These are phyloP conservation scores for Eristalis tenax DNA, from an alignment of 2,888 invertebrate species.

Conservation along the genomic window DNA sequence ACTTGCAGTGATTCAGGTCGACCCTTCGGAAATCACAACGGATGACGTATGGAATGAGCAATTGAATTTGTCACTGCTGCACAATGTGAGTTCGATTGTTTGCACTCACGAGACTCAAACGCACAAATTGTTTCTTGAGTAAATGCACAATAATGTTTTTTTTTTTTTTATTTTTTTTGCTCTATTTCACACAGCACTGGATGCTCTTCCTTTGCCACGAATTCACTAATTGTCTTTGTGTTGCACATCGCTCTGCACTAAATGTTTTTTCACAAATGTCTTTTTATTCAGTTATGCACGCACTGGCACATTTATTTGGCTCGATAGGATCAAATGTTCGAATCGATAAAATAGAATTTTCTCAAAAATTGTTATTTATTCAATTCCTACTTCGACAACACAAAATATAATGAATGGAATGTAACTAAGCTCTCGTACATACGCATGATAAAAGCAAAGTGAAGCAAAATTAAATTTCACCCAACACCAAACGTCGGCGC, in stretches of 20 bases:
- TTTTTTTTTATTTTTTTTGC: neutral
- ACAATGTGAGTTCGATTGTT: neutral
- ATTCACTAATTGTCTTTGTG: neutral
- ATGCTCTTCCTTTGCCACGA: neutral
- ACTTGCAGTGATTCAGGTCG: too few relatives aligned
- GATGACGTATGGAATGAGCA: too few relatives aligned
- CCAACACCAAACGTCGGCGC: too few relatives aligned
- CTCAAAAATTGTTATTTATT: neutral
- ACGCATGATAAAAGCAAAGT: neutral
- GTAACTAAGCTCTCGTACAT: neutral
- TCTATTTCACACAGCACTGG: neutral
- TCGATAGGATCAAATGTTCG: constrained; percentile 4
- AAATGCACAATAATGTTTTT: too few relatives aligned
- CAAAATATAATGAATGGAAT: neutral
- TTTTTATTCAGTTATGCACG: neutral
- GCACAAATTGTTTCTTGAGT: too few relatives aligned
- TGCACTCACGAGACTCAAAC: neutral
- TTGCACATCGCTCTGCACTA: neutral
- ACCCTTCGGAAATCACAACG: too few relatives aligned
- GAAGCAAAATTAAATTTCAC: too few relatives aligned
- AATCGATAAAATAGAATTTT: neutral
- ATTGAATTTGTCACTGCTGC: too few relatives aligned
- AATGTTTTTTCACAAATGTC: neutral
- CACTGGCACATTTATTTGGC: neutral
- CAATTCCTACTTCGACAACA: neutral